Base-by-base conservation (phyloP, 1,140 invertebrate species). In the Dreissena polymorpha region DNA sequence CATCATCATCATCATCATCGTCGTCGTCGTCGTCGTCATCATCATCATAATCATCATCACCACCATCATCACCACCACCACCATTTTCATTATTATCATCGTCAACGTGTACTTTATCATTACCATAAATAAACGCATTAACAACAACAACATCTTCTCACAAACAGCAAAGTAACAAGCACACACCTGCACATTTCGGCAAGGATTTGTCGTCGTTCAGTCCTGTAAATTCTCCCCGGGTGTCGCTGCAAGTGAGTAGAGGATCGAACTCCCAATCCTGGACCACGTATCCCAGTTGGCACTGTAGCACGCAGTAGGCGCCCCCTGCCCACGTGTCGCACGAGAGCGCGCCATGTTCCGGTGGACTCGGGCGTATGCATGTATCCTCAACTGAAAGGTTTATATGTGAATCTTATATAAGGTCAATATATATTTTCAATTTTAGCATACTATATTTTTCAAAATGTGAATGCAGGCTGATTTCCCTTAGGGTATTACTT, bases 251-350 rank as follows among this genome's bases (percentile, higher is more conserved):
- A 6, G 57, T 60, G 16, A 60, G 21, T 60, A 60, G 57, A 6
- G 16, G 16, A 23, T 60, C 57, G 21, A 60, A 60, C 16, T 18
- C 21, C 16, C 57, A n/a, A 23, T 68, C 65, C 18, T 10, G 39
- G 14, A 78, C 67, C 10, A 69, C n/a, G 69, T 55, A 78, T 7
- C 67, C 76, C 10, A 27, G 23, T 10, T 69, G 23, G 68, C 76
- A 78, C 25, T 29, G 27, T 29, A 70, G 57, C 18, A 68, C 63
- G 57, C 76, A 78, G 10, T 68, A 64, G 0, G 8, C 69, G 10
- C 76, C 76, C 0, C 50, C 13, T 23, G 53, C 51, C 76, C 76
- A 78, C 0, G 67, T 69, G 51, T 78, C 67, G 49, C 76, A 78
- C 6, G 65, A 12, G 10, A 78, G 51, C 7, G 49, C 64, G 12